phyloP scores from a whole-genome alignment of 2,888 invertebrate species.

The Drosophila longiperda region DNA sequence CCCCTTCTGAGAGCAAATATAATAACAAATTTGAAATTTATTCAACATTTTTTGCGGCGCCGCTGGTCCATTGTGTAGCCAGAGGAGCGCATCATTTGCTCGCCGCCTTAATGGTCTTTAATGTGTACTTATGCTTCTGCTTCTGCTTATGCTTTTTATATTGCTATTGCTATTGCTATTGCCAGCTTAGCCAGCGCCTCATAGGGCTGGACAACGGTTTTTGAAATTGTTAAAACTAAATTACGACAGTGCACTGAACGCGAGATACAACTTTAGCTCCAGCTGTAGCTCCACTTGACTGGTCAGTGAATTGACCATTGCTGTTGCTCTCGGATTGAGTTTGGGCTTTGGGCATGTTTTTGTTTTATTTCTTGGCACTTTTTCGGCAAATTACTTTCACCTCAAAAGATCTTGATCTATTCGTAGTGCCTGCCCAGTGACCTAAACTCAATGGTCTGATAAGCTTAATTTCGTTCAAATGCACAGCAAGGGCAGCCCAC shows the following conservation, averaged over 20 bases:
- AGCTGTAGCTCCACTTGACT: slow-evolving; percentile 50
- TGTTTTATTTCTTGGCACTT: slow-evolving; percentile 13
- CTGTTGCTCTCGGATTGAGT: slow-evolving; percentile 14
- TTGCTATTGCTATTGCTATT: slow-evolving; percentile 3
- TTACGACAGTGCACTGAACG: slow-evolving; percentile 76
- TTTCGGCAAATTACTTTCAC: slow-evolving; percentile 74
- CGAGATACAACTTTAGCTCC: slow-evolving; percentile 15
- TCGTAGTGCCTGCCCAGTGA: slow-evolving; percentile 68
- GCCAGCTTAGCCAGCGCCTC: slow-evolving; percentile 10
- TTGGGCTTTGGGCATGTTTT: background rate
- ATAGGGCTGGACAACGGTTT: slow-evolving; percentile 71
- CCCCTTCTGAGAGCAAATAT: slow-evolving; percentile 18
- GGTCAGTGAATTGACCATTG: slow-evolving; percentile 38
- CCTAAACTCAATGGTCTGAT: slow-evolving; percentile 81
- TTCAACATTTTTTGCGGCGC: slow-evolving; percentile 58
- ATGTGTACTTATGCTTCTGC: slow-evolving; percentile 72
- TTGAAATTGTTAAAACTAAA: slow-evolving; percentile 66
- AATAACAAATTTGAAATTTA: slow-evolving; percentile 80
- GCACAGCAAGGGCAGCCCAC: slow-evolving; percentile 49
- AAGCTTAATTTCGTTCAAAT: slow-evolving; percentile 61
- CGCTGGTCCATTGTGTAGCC: slow-evolving; percentile 68
- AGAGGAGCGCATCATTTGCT: slow-evolving; percentile 79
- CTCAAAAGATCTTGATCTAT: slow-evolving; percentile 42
- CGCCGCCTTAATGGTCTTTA: slow-evolving; percentile 78
- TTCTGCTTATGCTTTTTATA: slow-evolving; percentile 30